These are phyloP conservation scores for Geopemphigus sp. DNA, from an alignment of 1,140 invertebrate species.

Conservation along the genomic window DNA sequence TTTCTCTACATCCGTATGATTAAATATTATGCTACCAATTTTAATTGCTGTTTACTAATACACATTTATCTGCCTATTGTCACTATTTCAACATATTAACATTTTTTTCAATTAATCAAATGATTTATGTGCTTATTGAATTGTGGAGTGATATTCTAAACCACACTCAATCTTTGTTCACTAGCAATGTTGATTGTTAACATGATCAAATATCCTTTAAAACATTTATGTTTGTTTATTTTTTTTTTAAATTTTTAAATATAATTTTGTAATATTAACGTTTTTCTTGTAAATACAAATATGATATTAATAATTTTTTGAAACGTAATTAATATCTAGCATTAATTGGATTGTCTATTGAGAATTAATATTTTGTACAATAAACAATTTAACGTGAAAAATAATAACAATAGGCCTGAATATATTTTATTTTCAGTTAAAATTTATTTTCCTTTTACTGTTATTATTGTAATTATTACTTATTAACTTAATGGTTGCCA, in stretches of 20 bases:
- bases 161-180: slow-evolving; percentile 33
- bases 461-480: slow-evolving; percentile 24
- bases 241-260: slow-evolving; percentile 22
- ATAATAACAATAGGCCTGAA: slow-evolving; percentile 13
- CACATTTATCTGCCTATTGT: slow-evolving; percentile 32
- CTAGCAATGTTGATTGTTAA: background rate
- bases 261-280: slow-evolving; percentile 27
- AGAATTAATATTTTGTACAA: slow-evolving; percentile 34
- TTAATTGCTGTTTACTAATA: slow-evolving; percentile 41
- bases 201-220: slow-evolving; percentile 18
- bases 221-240: slow-evolving; percentile 8
- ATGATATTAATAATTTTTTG: slow-evolving; percentile 27
- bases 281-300: slow-evolving; percentile 38
- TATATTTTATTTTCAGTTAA: slow-evolving; percentile 39
- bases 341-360: slow-evolving; percentile 37
- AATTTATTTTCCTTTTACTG: background rate
- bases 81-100: slow-evolving; percentile 45
- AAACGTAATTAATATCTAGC: slow-evolving; percentile 38
- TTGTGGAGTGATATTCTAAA: slow-evolving; percentile 38
- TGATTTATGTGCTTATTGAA: background rate
- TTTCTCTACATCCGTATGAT: slow-evolving; percentile 49
- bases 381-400: slow-evolving; percentile 27
- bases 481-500: background rate
- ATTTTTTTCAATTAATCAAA: slow-evolving; percentile 14
- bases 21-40: slow-evolving; percentile 24